These are phyloP conservation scores for Xanthorhoe spadicearia DNA, from an alignment of 2,888 invertebrate genomes.

Conservation along the genomic window DNA sequence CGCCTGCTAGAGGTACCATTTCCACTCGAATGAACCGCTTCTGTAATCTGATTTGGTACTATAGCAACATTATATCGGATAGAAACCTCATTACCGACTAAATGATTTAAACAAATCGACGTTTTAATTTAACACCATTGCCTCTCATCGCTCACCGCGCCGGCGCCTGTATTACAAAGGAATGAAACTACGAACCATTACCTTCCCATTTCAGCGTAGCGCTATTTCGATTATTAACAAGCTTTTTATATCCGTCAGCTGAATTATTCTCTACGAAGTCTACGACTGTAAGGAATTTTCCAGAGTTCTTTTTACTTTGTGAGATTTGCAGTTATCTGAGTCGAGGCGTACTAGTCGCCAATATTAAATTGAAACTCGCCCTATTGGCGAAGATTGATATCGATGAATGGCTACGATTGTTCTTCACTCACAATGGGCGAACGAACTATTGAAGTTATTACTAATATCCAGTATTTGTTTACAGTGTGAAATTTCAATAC, in stretches of 20 bases:
- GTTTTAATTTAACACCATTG: slow-evolving; percentile 54
- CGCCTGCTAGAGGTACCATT: slow-evolving; percentile 6
- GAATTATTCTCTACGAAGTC: slow-evolving; percentile 42
- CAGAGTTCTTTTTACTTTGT: slow-evolving; percentile 47
- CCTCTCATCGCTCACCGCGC: slow-evolving; percentile 52
- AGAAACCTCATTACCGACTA: slow-evolving; percentile 28
- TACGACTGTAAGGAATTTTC: slow-evolving; percentile 35
- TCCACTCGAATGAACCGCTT: slow-evolving; percentile 31
- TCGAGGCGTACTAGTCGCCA: slow-evolving; percentile 49
- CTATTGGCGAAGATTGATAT: slow-evolving; percentile 52
- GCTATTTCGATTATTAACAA: slow-evolving; percentile 52
- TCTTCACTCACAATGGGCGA: slow-evolving; percentile 48
- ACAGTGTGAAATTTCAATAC: slow-evolving; percentile 15
- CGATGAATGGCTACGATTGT: slow-evolving; percentile 52
- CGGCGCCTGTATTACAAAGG: slow-evolving; percentile 53
- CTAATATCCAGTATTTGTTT: slow-evolving; percentile 17
- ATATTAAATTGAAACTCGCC: slow-evolving; percentile 58
- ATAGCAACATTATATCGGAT: slow-evolving; percentile 32
- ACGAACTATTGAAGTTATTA: slow-evolving; percentile 43
- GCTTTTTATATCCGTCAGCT: slow-evolving; percentile 47
- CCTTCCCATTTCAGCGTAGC: slow-evolving; percentile 60
- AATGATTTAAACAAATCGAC: slow-evolving; percentile 43
- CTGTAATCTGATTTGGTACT: slow-evolving; percentile 21
- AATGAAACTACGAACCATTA: slow-evolving; percentile 67
- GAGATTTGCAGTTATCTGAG: slow-evolving; percentile 47